Evolutionary conservation across 2,888 invertebrate genomes (phyloP), one percentile per base, ranked within the genome.

Genomic region (Adelognathus sp.): DNA sequence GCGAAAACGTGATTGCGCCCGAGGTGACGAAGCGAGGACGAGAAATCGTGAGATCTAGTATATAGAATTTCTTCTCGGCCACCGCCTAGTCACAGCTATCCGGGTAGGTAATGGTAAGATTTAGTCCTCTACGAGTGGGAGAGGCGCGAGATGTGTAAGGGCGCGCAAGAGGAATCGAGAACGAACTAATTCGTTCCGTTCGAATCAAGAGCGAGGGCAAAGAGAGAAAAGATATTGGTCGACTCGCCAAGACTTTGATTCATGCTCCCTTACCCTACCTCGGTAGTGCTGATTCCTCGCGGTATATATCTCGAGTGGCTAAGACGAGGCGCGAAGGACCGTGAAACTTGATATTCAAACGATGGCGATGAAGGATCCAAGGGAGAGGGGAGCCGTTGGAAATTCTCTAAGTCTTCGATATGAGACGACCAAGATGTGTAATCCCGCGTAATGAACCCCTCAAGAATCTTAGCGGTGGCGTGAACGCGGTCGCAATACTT

Each of bases 381-480:
- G 11, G 54, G 54, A 36, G 36, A 27, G 52, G 56, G 41, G 50
- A 82, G 81, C 77, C 81, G 81, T 76, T 83, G 84, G 87, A 85
- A n/a, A 85, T 87, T 87, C 75, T 50, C 85, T 87, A 88, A 89
- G 86, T 88, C 89, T 81, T 82, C 88, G 88, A 89, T 89, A 89
- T 88, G 88, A 88, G 86, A 72, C 83, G 83, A 77, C 84, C 82
- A 81, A n/a, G n/a, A n/a, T n/a, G n/a, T 52, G 87, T 89, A 89
- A 89, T 89, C 89, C 89, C 56, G 60, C 86, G 87, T 89, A 89
- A 89, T 89, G 89, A 89, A 88, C 86, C 85, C 88, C 85, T 86
- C 85, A 86, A 87, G 89, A 86, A 83, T 86, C 63, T 14, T n/a
- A 31, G 11, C 29, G 54, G 85, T 85, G 85, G 82, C 79, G 82